phyloP scores from a whole-genome alignment of 2,888 invertebrate species.

The Eumacrocentrus americanus region DNA sequence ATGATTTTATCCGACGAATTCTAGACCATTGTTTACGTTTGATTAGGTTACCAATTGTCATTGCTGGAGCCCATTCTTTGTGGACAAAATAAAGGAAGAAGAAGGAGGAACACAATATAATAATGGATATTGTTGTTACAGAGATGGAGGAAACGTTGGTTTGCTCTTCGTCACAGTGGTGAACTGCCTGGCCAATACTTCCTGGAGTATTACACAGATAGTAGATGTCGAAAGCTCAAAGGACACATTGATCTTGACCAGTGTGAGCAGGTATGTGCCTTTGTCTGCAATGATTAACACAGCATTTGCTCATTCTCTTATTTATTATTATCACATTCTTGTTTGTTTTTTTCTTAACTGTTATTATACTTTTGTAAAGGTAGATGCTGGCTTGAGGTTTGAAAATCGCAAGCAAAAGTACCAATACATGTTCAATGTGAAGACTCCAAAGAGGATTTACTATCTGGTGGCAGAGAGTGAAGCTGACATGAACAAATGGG shows the following conservation, averaged over 20 bases:
- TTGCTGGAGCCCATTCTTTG: too few relatives aligned
- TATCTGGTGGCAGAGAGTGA: constrained; percentile 92
- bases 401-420: constrained; percentile 82
- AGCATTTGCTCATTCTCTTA: not conserved
- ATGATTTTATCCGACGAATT: constrained; percentile 13
- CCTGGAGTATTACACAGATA: constrained; percentile 91
- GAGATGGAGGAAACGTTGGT: constrained; percentile 97
- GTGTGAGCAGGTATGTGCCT: constrained; percentile 83
- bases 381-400: constrained; percentile 85
- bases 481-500: constrained; percentile 94
- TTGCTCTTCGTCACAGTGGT: constrained; percentile 87
- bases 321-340: not conserved
- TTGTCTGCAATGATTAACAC: not conserved
- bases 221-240: constrained; percentile 82
- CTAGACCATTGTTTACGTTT: constrained; percentile 33
- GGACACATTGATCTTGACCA: constrained; percentile 93
- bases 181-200: constrained; percentile 93
- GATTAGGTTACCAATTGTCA: constrained; percentile 20
- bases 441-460: constrained; percentile 87
- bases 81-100: not conserved
- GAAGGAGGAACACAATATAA: not conserved
- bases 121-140: constrained; percentile 58
- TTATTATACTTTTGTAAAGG: constrained; percentile 62
- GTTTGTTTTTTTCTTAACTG: not conserved
- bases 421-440: constrained; percentile 86